These are phyloP conservation scores for Ormyrus labotus DNA, from an alignment of 2,888 invertebrate species.

Conservation along the genomic window DNA sequence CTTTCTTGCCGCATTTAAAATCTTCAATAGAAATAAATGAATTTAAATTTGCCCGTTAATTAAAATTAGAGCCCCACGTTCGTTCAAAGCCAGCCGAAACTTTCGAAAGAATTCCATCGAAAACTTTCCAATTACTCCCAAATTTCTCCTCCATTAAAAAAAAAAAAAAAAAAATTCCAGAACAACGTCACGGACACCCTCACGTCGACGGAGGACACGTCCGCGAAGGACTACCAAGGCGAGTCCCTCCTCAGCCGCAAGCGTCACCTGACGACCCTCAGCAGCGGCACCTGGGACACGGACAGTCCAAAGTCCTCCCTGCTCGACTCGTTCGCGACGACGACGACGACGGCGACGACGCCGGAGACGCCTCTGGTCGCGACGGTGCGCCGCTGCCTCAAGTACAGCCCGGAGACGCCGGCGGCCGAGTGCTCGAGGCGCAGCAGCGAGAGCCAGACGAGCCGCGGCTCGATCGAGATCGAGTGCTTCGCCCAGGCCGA, in stretches of 20 bases:
- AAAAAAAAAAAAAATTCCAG: not conserved
- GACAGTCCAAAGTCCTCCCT: conserved; percentile 72
- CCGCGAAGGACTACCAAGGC: conserved; percentile 1
- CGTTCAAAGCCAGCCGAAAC: too few relatives aligned
- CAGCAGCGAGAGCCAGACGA: conserved; percentile 34
- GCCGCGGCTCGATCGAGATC: conserved; percentile 81
- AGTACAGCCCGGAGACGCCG: conserved; percentile 71
- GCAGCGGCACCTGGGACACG: conserved; percentile 67
- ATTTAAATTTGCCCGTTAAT: too few relatives aligned
- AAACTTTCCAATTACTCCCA: too few relatives aligned
- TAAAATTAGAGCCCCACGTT: too few relatives aligned
- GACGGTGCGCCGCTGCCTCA: conserved; percentile 72
- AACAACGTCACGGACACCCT: conserved; percentile 4
- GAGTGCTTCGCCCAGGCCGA: conserved; percentile 79
- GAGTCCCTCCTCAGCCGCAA: conserved; percentile 1
- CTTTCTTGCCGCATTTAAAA: too few relatives aligned
- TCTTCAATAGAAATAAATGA: too few relatives aligned
- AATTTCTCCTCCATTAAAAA: too few relatives aligned
- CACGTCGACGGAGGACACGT: conserved; percentile 28
- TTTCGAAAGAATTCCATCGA: too few relatives aligned
- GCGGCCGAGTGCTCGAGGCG: conserved; percentile 2
- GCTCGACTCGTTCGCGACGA: conserved; percentile 57
- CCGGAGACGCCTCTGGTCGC: conserved; percentile 73
- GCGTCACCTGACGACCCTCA: conserved; percentile 52
- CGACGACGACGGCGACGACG: conserved; percentile 58